A percentile compares a stretch with the other conserved stretches of the same genome.
These are phyloP conservation scores for Eurystomus gularis DNA, from an alignment of 2,113 vertebrate genomes.

Conservation along the genomic window DNA sequence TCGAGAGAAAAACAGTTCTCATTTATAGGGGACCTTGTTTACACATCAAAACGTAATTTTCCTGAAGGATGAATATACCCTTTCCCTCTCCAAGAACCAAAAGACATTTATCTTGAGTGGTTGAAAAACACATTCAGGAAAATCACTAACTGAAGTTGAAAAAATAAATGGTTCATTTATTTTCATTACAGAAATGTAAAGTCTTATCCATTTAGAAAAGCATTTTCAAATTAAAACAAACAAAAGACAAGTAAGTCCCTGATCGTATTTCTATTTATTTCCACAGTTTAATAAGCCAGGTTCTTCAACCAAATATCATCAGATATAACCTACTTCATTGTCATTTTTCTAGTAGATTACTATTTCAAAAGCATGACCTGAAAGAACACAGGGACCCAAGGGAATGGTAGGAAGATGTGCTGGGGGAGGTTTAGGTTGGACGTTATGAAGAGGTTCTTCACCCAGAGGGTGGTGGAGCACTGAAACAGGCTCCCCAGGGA, in stretches of 20 bases:
- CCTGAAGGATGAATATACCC: neutral
- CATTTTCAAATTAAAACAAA: neutral
- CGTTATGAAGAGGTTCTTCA: no score
- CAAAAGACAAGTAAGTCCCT: neutral
- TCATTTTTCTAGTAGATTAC: neutral
- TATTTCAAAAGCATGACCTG: neutral
- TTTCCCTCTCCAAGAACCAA: neutral
- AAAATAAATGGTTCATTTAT: neutral
- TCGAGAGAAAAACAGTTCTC: neutral
- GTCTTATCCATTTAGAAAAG: neutral
- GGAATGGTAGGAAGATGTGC: no score
- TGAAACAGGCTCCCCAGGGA: no score
- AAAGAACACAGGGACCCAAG: no score
- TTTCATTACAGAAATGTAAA: neutral
- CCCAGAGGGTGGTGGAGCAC: no score
- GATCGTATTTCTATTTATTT: neutral
- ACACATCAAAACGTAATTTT: neutral
- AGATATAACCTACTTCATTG: neutral
- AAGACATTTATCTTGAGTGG: neutral
- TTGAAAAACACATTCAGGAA: neutral
- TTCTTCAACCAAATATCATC: neutral
- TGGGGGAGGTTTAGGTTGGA: no score
- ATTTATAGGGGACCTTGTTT: neutral
- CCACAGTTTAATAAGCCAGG: neutral
- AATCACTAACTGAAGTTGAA: neutral